Base-by-base conservation (phyloP, 1,140 invertebrate species). In the Aphelenchoides avenae region DNA sequence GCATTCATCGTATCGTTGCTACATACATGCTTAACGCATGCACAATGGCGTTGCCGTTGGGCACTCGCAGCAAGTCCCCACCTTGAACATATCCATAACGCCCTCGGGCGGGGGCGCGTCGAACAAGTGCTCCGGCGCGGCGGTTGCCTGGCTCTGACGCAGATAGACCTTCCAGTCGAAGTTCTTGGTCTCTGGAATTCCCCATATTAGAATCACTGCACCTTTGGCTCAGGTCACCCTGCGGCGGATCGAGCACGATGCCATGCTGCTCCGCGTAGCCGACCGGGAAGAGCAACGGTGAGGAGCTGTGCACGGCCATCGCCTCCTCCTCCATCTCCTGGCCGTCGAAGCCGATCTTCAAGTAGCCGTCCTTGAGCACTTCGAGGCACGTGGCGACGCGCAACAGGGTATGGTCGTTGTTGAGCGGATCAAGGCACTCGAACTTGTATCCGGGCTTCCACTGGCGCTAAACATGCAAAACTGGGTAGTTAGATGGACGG, bases 321-420 rank as follows among this genome's bases (percentile, higher is more conserved):
- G 57, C 40, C 58, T 68, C 66, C 20, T 56, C 56, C n/a, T 64
- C 49, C 18, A 37, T 31, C 43, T 68, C 66, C 9, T 58, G 59
- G 1, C 65, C 65, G 41, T 68, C 65, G 18, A 68, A 68, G 26
- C 65, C 65, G 24, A 68, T 40, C 20, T 63, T 63, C n/a, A 68
- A 41, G 33, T 64, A 68, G 26, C 65, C 65, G 24, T 64, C 49
- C 1, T 47, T 33, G 13, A 66, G 33, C 3, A 68, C 30, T 4
- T 43, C 48, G n/a, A 68, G 22, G 34, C 60, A 48, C 1, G 59
- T 61, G 18, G 65, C 65, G 6, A 68, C 65, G 30, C 50, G 34
- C 13, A 68, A 42, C 20, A 43, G 37, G 6, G 46, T 20, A 26
- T 68, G 53, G n/a, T 49, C 15, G 4, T 54, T 36, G 27, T 57